Base-by-base conservation (phyloP, 1,140 invertebrate genomes). In the Cherax quadricarinatus region DNA sequence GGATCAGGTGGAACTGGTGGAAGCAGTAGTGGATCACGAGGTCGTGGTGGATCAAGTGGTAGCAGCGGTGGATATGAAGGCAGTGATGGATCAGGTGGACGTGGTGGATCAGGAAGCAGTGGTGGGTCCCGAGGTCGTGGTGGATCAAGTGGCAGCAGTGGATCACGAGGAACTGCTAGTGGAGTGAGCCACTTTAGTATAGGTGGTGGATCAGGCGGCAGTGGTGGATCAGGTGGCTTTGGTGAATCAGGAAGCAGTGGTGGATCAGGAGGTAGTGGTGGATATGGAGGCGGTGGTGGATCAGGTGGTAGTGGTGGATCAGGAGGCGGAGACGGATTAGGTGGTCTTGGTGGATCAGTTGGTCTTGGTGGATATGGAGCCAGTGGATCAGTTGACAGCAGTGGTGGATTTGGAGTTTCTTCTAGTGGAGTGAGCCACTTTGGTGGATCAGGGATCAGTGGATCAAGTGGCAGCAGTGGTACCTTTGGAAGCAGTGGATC, bases 151-250 rank as follows among this genome's bases (percentile, higher is more conserved):
- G 70, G 70, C 21, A n/a, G 24, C 21, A 51, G 62, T 41, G 86
- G 78, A 60, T 57, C 53, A 57, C 9, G 14, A 57, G 14, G 53
- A 10, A 10, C 53, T 21, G 5, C 70, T 7, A 75, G 70, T 75
- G 70, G 70, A 75, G 70, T 75, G 70, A 75, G 70, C 6, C 70
- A 75, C 24, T 75, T 75, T 75, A 66, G 62, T 66, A 66, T 66
- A 21, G 62, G 62, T 21, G n/a, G 80, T 30, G 30, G 49, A 88
- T 73, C 75, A 66, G 78, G 75, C 4, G 70, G 73, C n/a, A 89
- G 75, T 86, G 60, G 82, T 92, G 89, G 92, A 85, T 75, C 70
- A 49, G 85, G 24, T 51, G 81, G 75, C 62, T 2, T 81, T 90
- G 21, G 91, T 84, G 24, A 73, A 57, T 30, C 80, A 51, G 41